phyloP scores from a whole-genome alignment of 2,797 vertebrate species.

The Poeciliopsis infans region DNA sequence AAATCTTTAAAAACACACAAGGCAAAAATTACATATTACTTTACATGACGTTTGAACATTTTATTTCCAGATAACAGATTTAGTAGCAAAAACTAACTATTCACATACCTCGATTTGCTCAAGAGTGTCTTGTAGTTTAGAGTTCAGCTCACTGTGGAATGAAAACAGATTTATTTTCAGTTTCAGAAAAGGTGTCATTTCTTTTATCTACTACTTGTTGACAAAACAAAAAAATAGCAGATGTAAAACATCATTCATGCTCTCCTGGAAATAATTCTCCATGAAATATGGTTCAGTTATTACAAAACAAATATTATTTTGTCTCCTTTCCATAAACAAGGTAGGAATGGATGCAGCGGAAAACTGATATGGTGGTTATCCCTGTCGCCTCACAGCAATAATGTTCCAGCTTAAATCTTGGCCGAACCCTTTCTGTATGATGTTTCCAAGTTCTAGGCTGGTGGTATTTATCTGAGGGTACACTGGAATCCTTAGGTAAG shows the following conservation, averaged over 20 bases:
- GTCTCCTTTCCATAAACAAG: background rate
- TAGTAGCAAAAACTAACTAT: constrained; percentile 17
- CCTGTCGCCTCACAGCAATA: background rate
- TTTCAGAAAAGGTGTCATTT: constrained; percentile 6
- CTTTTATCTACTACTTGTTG: background rate
- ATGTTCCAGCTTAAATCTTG: background rate
- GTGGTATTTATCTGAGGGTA: background rate
- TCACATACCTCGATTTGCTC: constrained; percentile 96
- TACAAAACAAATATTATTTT: background rate
- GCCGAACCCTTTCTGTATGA: background rate
- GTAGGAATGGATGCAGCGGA: background rate
- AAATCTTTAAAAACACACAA: constrained; percentile 33
- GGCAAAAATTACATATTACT: background rate
- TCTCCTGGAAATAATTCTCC: background rate
- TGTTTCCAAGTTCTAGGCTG: background rate
- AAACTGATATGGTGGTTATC: background rate
- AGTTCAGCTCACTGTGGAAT: constrained; percentile 91
- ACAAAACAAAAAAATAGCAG: background rate
- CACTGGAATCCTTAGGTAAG: background rate
- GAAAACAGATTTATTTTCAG: background rate
- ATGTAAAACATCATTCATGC: background rate
- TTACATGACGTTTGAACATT: background rate
- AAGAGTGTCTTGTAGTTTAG: constrained; percentile 96
- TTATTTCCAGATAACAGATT: constrained; percentile 32
- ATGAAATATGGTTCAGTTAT: background rate